phyloP scores from a whole-genome alignment of 2,797 vertebrate species.

The Huso huso region DNA sequence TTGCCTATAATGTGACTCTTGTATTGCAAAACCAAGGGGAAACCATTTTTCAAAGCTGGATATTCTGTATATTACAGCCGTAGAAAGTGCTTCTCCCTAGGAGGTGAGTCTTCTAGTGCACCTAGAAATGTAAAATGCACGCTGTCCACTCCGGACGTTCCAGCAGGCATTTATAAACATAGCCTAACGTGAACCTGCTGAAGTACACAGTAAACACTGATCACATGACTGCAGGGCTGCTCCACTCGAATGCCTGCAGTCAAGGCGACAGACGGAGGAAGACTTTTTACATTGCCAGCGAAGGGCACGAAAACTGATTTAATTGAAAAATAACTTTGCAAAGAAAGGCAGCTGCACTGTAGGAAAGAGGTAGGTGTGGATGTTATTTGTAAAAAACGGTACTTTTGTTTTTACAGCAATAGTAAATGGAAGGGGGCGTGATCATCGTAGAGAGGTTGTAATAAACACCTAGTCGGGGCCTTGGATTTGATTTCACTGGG shows the following conservation, averaged over 20 bases:
- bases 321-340: background rate
- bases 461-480: background rate
- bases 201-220: constrained; percentile 20
- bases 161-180: no score
- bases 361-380: constrained; percentile 10
- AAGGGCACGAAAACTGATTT: background rate
- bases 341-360: background rate
- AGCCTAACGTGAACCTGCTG: background rate
- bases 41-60: no score
- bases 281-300: background rate
- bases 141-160: no score
- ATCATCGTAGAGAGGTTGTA: constrained; percentile 12
- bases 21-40: no score
- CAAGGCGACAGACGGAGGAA: constrained; percentile 14
- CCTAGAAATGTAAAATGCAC: no score
- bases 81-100: no score
- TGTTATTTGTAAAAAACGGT: background rate
- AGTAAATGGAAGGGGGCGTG: constrained; percentile 24
- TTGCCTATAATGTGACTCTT: no score
- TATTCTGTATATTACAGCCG: no score
- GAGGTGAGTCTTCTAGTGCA: no score
- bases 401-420: no score
- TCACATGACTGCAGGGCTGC: constrained; percentile 21
- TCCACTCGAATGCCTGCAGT: constrained; percentile 19
- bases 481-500: background rate